Base-by-base conservation (phyloP, 2,113 vertebrate genomes). In the Tinamus guttatus region DNA sequence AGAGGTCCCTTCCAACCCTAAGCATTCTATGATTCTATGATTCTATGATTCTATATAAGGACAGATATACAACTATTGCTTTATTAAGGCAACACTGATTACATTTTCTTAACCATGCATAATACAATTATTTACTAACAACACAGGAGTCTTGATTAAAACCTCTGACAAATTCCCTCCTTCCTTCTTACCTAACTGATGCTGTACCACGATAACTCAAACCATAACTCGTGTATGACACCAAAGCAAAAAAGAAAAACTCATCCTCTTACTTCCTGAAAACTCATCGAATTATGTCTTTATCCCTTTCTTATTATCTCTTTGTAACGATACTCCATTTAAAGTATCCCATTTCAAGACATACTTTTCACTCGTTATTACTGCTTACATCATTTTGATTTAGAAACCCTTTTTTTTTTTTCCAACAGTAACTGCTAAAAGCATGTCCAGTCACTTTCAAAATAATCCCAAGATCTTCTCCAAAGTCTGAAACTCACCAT, bases 91-190 rank as follows among this genome's bases (percentile, higher is more conserved):
- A 71, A 2, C 20, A 81, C 30, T 4, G 80, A 84, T 24, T 47
- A 54, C 3, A 22, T 21, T 87, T 40, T 43, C 49, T 83, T 59
- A 81, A 68, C 27, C 20, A 77, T 25, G 17, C 34, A 58, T 19
- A 85, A 81, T n/a, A 68, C 4, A 77, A 24, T 78, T 13, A 2
- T 73, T 68, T 64, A 81, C 18, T 49, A 85, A 84, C 32, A 84
- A 36, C 18, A 40, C 1, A 1, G 5, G 24, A 28, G 1, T 7
- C 9, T 7, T 51, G 4, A 60, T 7, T 11, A 27, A 45, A 10
- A 47, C 18, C 18, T 27, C 13, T 58, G 15, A 56, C 16, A 78
- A 69, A 12, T 34, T 22, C 52, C 8, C 56, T 85, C 11, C 6
- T 62, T 18, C 11, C 49, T 69, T 65, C 43, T 82, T 62, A 81